Conservation (phyloP, 2,888 invertebrate genomes). For the Dichetophora obliterata region DNA sequence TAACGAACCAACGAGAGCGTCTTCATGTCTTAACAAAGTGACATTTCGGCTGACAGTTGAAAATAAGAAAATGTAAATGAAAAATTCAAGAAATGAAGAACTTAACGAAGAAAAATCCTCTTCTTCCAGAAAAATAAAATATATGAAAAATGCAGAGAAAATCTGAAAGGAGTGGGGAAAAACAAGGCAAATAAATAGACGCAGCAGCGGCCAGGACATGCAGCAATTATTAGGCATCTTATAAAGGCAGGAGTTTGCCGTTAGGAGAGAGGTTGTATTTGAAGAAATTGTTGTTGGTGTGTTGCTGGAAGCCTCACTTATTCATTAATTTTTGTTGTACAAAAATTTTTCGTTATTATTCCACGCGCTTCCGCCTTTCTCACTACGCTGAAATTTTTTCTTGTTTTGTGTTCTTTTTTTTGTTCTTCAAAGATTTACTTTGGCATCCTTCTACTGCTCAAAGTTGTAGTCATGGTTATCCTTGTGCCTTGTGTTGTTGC, state of each 20-base stretch:
- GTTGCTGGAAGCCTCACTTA: slow-evolving; percentile 49
- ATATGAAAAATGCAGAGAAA: neutral
- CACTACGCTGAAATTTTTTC: neutral
- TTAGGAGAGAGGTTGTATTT: neutral
- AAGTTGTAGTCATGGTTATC: slow-evolving; percentile 30
- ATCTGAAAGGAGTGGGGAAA: no score
- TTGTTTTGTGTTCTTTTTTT: neutral
- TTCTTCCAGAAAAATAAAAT: neutral
- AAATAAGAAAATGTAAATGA: slow-evolving; percentile 23
- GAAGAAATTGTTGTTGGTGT: slow-evolving; percentile 1
- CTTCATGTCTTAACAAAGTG: slow-evolving; percentile 7
- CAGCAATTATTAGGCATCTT: slow-evolving; percentile 56
- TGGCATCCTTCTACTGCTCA: neutral
- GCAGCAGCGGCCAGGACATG: slow-evolving; percentile 13
- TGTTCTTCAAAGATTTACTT: slow-evolving; percentile 3
- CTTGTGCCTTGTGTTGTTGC: neutral
- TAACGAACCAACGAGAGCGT: neutral
- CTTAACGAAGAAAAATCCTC: slow-evolving; percentile 6
- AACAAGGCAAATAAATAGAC: slow-evolving; percentile 16
- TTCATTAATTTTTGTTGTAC: slow-evolving; percentile 61
- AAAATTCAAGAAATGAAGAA: slow-evolving; percentile 24
- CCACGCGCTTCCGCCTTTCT: slow-evolving; percentile 30
- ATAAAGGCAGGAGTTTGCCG: neutral
- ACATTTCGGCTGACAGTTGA: slow-evolving; percentile 37
- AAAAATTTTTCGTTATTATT: slow-evolving; percentile 61